These are phyloP conservation scores for Gisinianus flammeolus DNA, from an alignment of 2,888 invertebrate genomes.

Conservation along the genomic window DNA sequence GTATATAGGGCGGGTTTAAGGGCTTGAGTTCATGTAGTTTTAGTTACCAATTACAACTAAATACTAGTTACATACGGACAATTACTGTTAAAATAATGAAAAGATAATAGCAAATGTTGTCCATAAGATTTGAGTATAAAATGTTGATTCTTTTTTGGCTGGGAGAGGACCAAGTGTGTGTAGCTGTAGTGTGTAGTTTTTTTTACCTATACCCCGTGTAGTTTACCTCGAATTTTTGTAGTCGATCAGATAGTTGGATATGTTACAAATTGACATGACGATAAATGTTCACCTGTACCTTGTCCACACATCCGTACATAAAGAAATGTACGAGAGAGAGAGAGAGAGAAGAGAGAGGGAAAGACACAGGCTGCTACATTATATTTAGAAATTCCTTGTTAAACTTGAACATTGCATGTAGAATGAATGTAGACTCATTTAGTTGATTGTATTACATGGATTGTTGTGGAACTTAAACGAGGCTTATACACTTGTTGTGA, in stretches of 20 bases:
- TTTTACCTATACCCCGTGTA: too few relatives aligned
- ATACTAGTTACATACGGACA: too few relatives aligned
- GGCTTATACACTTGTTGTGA: too few relatives aligned
- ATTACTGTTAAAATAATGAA: too few relatives aligned
- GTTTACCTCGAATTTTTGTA: slow-evolving; percentile 1
- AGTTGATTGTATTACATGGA: slow-evolving; percentile 11
- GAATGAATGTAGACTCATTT: slow-evolving; percentile 26
- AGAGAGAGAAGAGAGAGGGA: not conserved
- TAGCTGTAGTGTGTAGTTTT: not conserved
- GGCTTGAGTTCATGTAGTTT: too few relatives aligned
- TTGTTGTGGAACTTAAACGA: too few relatives aligned
- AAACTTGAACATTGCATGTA: slow-evolving; percentile 29
- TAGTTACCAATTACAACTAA: too few relatives aligned
- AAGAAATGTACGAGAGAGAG: not conserved
- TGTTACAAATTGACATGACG: slow-evolving; percentile 21
- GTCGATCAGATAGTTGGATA: slow-evolving; percentile 15
- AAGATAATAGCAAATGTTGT: too few relatives aligned
- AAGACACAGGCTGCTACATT: slow-evolving; percentile 5
- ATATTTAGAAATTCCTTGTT: slow-evolving; percentile 22
- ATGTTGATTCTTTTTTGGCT: too few relatives aligned
- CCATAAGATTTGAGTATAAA: too few relatives aligned
- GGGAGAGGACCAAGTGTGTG: not conserved
- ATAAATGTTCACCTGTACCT: slow-evolving; percentile 23
- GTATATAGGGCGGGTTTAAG: too few relatives aligned
- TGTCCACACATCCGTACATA: slow-evolving; percentile 4